Base-by-base conservation (phyloP, 2,888 invertebrate species). In the Drosophila crucigera region DNA sequence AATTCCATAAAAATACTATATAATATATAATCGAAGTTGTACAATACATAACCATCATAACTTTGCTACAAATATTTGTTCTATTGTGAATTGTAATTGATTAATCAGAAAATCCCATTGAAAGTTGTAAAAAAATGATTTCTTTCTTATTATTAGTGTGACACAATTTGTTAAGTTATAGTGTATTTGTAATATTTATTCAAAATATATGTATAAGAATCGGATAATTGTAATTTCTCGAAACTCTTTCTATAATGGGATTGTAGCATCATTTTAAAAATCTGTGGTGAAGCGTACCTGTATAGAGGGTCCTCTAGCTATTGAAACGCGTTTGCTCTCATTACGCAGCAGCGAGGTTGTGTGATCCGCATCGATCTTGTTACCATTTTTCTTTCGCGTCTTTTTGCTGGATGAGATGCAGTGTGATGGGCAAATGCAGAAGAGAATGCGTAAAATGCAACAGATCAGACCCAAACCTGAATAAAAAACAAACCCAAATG, bases 351-450 rank as follows among this genome's bases (percentile, higher is more conserved):
- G 83, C 64, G 94, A 94, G 53, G 94, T 94, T 28, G 93, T 93
- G 76, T 94, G 93, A 82, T 94, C 94, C 52, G 93, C 93, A 90
- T 93, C 94, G 65, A 93, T 91, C 78, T 94, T 94, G 69, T 93
- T 93, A 63, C 91, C 91, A 79, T 93, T 93, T 93, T 94, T 94
- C 85, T 94, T 94, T 56, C 94, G 94, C 89, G 95, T 94, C 94
- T 95, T 95, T 94, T 95, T 95, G 87, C 95, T 94, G 89, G 95
- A 95, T 75, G 94, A 94, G 91, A 96, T 95, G 94, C 97, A 97
- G 91, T 95, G 96, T 91, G 96, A 96, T 84, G 97, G 96, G 93
- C 96, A 97, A 93, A 97, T 96, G 94, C 97, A 98, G 93, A 97
- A 95, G 92, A 96, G 94, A 91, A 97, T 96, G 88, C 97, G 96